These are phyloP conservation scores for Miichthys miiuy DNA, from an alignment of 2,797 vertebrate genomes.

Conservation along the genomic window DNA sequence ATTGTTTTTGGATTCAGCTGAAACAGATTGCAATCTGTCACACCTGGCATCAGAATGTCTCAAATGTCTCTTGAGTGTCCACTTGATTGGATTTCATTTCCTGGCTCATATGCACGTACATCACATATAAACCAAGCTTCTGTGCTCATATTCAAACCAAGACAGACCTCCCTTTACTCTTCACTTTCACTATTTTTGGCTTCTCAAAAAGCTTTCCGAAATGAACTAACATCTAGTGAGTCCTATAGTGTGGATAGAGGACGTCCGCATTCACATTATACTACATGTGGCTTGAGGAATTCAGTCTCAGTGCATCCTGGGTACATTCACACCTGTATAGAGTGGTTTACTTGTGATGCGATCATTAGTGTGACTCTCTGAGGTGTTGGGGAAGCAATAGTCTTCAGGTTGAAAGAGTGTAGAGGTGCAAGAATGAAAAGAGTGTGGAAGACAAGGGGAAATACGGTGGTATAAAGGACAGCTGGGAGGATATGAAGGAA, in stretches of 20 bases:
- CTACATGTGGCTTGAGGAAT: constrained; percentile 29
- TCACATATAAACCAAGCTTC: constrained; percentile 1
- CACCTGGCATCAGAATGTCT: constrained; percentile 25
- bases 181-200: background rate
- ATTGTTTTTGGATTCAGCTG: constrained; percentile 13
- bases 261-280: constrained; percentile 25
- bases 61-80: constrained; percentile 23
- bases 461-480: constrained; percentile 61
- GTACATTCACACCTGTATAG: constrained; percentile 48
- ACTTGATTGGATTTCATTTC: constrained; percentile 6
- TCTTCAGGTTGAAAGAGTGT: constrained; percentile 57
- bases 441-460: constrained; percentile 40
- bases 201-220: background rate
- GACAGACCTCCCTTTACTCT: constrained; percentile 1
- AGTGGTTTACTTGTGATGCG: constrained; percentile 45
- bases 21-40: constrained; percentile 15
- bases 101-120: background rate
- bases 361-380: constrained; percentile 35
- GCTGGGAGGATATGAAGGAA: constrained; percentile 57
- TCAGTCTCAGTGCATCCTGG: constrained; percentile 2
- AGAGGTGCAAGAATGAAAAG: constrained; percentile 47
- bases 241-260: background rate
- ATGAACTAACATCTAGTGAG: constrained; percentile 15
- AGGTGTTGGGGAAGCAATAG: constrained; percentile 71
- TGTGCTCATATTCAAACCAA: constrained; percentile 7